Percentiles rank a stretch among this genome's conserved stretches.
phyloP scores from a whole-genome alignment of 2,888 invertebrate species.

The Zygaena filipendulae region DNA sequence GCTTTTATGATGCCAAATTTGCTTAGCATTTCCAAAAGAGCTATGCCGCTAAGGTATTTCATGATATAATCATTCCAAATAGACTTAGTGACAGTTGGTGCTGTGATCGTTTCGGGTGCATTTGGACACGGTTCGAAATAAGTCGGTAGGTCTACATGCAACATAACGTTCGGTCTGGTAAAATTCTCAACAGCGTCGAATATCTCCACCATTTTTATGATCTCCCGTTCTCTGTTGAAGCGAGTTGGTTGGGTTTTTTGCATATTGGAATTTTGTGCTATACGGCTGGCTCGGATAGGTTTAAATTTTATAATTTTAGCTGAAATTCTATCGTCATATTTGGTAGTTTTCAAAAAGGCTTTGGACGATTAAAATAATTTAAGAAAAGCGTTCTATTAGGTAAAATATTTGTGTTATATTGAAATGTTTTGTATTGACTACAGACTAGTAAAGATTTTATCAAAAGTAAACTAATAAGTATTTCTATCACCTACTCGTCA shows the following conservation, averaged over 20 bases:
- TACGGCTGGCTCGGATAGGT: conserved; percentile 19
- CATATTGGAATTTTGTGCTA: no score
- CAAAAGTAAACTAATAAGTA: no score
- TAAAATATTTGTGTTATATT: no score
- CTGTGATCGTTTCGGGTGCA: conserved; percentile 8
- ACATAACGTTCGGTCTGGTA: conserved; percentile 18
- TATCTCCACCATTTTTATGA: conserved; percentile 18
- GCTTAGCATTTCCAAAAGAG: conserved; percentile 17
- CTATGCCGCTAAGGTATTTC: conserved; percentile 21
- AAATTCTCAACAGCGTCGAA: conserved; percentile 21
- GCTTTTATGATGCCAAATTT: conserved; percentile 19
- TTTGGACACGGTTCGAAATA: conserved; percentile 19
- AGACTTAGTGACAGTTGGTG: conserved; percentile 8
- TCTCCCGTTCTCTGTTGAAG: conserved; percentile 18
- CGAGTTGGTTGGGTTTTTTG: no score
- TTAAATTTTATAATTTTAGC: conserved; percentile 3
- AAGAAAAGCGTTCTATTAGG: no score
- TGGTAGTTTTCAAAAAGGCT: not conserved
- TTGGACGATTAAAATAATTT: no score
- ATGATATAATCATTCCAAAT: conserved; percentile 20
- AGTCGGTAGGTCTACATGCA: conserved; percentile 23
- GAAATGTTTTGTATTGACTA: no score
- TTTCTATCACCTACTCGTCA: no score
- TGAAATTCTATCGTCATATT: conserved; percentile 2
- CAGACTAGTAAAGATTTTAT: no score